Evolutionary conservation across 2,888 invertebrate species (phyloP).

Genomic region (Epirrhoe tristata): DNA sequence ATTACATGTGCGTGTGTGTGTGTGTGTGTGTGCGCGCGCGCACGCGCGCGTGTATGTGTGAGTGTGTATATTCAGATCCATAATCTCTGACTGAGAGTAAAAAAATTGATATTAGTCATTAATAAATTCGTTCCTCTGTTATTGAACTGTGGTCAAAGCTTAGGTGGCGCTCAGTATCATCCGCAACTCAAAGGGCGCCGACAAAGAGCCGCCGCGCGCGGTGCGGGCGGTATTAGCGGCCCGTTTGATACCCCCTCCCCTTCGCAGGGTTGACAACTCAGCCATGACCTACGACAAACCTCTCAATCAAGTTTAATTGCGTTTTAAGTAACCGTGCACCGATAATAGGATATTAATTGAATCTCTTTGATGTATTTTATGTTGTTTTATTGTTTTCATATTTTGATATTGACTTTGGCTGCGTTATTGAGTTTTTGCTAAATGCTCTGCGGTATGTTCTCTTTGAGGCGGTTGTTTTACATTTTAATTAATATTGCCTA

Average conservation of each 20-base stretch:
- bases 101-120: background rate
- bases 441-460: slow-evolving; percentile 29
- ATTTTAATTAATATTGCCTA: background rate
- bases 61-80: too few species aligned
- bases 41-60: too few species aligned
- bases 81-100: too few species aligned
- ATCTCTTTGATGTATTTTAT: slow-evolving; percentile 42
- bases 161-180: slow-evolving; percentile 69
- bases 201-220: slow-evolving; percentile 79
- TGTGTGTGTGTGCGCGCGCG: too few species aligned
- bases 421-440: slow-evolving; percentile 29
- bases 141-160: slow-evolving; percentile 48
- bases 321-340: slow-evolving; percentile 53
- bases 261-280: slow-evolving; percentile 67
- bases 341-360: slow-evolving; percentile 47
- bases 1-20: too few species aligned
- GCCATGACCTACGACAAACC: slow-evolving; percentile 62
- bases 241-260: slow-evolving; percentile 76
- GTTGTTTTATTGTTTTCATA: slow-evolving; percentile 39
- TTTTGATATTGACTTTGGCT: slow-evolving; percentile 29
- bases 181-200: slow-evolving; percentile 81
- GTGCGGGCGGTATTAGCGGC: slow-evolving; percentile 83
- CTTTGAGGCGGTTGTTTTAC: slow-evolving; percentile 29
- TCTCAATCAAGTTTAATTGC: slow-evolving; percentile 59
- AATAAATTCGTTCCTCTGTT: slow-evolving; percentile 12